A percentile compares a stretch with the other conserved stretches of the same genome.
Conservation (phyloP, 2,797 vertebrate genomes). For the Parambassis ranga region DNA sequence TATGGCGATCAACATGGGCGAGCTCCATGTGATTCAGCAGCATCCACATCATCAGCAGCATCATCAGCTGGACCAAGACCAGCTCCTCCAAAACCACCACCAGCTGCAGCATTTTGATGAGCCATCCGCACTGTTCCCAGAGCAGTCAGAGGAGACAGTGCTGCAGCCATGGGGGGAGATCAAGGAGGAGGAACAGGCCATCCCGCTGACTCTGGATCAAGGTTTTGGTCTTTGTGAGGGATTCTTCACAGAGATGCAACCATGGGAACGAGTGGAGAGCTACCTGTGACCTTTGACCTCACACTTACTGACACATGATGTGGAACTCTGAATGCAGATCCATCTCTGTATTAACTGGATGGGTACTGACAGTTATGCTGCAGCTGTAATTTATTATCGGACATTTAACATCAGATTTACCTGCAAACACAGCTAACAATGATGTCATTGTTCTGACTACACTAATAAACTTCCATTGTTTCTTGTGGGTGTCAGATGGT, state of each 20-base stretch:
- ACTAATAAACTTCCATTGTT: neutral
- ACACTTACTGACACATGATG: neutral
- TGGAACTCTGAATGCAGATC: neutral
- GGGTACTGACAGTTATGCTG: neutral
- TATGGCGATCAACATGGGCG: slow-evolving; percentile 63
- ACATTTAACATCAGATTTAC: too few relatives aligned
- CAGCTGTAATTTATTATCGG: slow-evolving; percentile 12
- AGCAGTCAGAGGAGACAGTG: slow-evolving; percentile 68
- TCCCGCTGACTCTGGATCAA: slow-evolving; percentile 80
- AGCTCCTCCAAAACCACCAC: slow-evolving; percentile 69
- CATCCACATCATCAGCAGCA: slow-evolving; percentile 64
- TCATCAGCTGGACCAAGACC: slow-evolving; percentile 69
- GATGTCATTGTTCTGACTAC: neutral
- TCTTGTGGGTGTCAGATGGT: neutral
- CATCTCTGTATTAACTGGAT: neutral
- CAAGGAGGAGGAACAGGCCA: slow-evolving; percentile 80
- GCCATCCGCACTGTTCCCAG: slow-evolving; percentile 74
- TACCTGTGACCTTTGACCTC: slow-evolving; percentile 74
- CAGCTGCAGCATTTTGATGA: slow-evolving; percentile 78
- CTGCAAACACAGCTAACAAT: neutral
- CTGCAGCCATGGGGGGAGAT: slow-evolving; percentile 84
- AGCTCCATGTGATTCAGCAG: slow-evolving; percentile 63
- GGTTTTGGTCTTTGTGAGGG: slow-evolving; percentile 81
- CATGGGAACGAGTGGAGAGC: slow-evolving; percentile 81
- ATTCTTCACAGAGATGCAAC: slow-evolving; percentile 84